Evolutionary conservation across 2,888 invertebrate genomes (phyloP).

Genomic region (Reticulitermes lucifugus): DNA sequence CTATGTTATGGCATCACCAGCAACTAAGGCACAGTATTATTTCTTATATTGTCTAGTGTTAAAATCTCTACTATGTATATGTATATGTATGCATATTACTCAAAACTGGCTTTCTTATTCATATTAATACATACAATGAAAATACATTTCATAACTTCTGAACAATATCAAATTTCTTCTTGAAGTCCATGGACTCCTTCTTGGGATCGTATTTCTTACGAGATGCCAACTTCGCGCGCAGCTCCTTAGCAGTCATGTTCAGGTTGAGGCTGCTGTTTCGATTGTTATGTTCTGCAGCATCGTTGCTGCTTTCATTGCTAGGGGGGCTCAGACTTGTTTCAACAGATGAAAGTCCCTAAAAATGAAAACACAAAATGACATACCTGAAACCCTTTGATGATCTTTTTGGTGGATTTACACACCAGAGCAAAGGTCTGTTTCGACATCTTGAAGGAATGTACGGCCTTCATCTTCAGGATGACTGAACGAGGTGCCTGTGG

Average conservation of each 20-base stretch:
- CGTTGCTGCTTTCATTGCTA: conserved; percentile 39
- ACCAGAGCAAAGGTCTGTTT: too few species aligned
- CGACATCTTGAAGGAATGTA: too few species aligned
- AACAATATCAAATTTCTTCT: conserved; percentile 93
- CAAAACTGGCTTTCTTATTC: background rate
- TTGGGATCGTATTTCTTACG: conserved; percentile 92
- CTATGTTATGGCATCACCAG: conserved; percentile 18
- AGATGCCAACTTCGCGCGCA: conserved; percentile 85
- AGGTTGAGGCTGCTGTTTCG: conserved; percentile 72
- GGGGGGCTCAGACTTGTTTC: background rate
- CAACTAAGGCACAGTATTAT: conserved; percentile 11
- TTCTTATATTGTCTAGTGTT: background rate
- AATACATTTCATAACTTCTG: conserved; percentile 81
- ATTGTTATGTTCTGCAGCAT: conserved; percentile 44
- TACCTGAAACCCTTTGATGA: background rate
- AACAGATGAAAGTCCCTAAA: background rate
- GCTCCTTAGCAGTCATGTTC: conserved; percentile 92
- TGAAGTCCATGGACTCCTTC: conserved; percentile 89
- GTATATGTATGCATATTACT: background rate
- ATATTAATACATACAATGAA: background rate
- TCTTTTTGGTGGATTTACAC: too few species aligned
- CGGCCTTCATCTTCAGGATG: too few species aligned
- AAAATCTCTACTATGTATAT: background rate
- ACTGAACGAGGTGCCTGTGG: too few species aligned
- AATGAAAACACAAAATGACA: background rate